Evolutionary conservation across 1,140 invertebrate species (phyloP), one percentile per base, ranked within the genome.

Genomic region (Gonioctena quinquepunctata): DNA sequence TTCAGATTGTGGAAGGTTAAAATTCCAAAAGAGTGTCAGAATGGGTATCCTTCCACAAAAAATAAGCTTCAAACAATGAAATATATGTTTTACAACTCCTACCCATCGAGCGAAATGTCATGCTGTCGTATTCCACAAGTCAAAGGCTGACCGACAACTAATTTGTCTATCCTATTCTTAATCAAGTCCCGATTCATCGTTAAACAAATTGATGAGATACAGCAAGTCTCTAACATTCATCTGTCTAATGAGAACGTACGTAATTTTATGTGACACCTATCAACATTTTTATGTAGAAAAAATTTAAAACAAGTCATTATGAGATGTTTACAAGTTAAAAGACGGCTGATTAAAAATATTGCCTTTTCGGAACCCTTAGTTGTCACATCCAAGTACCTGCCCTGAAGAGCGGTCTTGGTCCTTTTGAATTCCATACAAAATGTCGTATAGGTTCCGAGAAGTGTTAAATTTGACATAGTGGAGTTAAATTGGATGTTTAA

Each of bases 221-320:
- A 28, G 8, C 27, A 28, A 28, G 8, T 28, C 8, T 28, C 27
- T 28, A 4, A 28, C 27, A 28, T 28, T 8, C 27, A 42, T 2
- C n/a, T 22, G 11, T 54, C 50, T 54, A 54, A 54, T 54, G 7
- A 22, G 50, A 54, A 54, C 50, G 50, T 54, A 54, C 13, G 8
- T 54, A 21, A 54, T 54, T 54, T 54, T 54, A 54, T 54, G 50
- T 54, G 50, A 54, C 50, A 54, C 50, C 50, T 18, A 54, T 54
- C 50, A 54, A 54, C 50, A 22, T 54, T 54, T 54, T 54, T 54
- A 27, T 27, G 25, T 61, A 27, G 18, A 21, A 66, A 65, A 66
- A 49, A 22, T 66, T 66, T 21, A 33, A 66, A 66, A 66, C 63
- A 56, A 66, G 63, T 66, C 63, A 66, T 66, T 66, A 66, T 26